A percentile compares a stretch with the other conserved stretches of the same genome.
phyloP scores from a whole-genome alignment of 2,113 vertebrate species.

The Ciconia maguari region DNA sequence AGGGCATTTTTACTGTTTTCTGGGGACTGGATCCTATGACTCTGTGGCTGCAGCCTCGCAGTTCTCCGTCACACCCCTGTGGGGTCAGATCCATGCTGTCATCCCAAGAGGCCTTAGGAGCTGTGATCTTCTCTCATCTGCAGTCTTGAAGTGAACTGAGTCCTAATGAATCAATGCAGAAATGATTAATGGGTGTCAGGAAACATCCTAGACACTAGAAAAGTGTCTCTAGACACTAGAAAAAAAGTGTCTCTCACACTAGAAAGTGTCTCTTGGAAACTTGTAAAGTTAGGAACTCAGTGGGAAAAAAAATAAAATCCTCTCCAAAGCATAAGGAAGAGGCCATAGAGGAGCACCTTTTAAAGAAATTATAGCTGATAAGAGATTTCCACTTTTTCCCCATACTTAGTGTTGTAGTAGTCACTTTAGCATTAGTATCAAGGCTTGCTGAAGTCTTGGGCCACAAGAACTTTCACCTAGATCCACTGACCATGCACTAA shows the following conservation, averaged over 20 bases:
- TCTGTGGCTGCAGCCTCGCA: background rate
- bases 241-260: no score
- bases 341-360: background rate
- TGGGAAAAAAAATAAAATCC: background rate
- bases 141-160: background rate
- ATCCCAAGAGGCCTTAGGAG: background rate
- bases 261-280: background rate
- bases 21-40: background rate
- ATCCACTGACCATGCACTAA: no score
- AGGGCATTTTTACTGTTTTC: background rate
- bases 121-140: background rate
- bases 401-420: no score
- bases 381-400: background rate
- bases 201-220: no score
- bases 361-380: background rate
- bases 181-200: background rate
- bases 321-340: background rate
- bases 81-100: background rate
- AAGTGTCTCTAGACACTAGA: no score
- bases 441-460: no score
- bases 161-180: background rate
- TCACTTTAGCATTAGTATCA: no score
- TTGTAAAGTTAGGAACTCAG: background rate
- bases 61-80: background rate
- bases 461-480: no score